phyloP scores from a whole-genome alignment of 2,888 invertebrate species.

The Sclerodermus sp. region DNA sequence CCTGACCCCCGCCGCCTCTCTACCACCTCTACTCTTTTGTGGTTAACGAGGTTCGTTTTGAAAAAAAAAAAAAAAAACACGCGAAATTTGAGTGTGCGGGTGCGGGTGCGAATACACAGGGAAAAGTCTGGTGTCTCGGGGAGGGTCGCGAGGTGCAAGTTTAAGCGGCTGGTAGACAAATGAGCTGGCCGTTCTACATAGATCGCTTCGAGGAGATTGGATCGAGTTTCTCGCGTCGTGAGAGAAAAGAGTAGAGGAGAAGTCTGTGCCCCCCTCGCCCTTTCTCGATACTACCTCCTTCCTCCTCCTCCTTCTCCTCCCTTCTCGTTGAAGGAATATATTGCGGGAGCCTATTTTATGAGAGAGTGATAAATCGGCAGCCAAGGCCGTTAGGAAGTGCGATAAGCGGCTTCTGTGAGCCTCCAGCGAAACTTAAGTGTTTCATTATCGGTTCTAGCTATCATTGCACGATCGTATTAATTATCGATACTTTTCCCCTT shows the following conservation, averaged over 20 bases:
- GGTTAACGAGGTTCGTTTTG: too few relatives aligned
- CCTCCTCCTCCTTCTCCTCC: slow-evolving; percentile 20
- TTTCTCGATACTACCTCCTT: neutral
- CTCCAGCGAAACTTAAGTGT: neutral
- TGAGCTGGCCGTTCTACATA: slow-evolving; percentile 56
- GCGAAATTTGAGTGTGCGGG: too few relatives aligned
- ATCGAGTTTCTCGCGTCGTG: slow-evolving; percentile 54
- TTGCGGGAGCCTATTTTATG: slow-evolving; percentile 28
- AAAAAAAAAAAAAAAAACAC: too few relatives aligned
- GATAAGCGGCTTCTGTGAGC: slow-evolving; percentile 23
- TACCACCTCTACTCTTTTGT: too few relatives aligned
- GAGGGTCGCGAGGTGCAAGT: slow-evolving; percentile 29
- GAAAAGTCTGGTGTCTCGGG: too few relatives aligned
- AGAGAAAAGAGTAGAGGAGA: slow-evolving; percentile 1
- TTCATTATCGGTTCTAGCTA: neutral
- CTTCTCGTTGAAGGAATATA: neutral
- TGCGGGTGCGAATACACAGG: too few relatives aligned
- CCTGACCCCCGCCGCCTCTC: too few relatives aligned
- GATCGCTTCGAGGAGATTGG: slow-evolving; percentile 53
- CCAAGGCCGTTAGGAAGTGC: slow-evolving; percentile 40
- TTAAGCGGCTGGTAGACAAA: slow-evolving; percentile 53
- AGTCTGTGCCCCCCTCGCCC: too few relatives aligned
- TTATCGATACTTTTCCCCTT: slow-evolving; percentile 3
- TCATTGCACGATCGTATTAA: slow-evolving; percentile 1
- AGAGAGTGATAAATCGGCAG: slow-evolving; percentile 40